Conservation (phyloP, 2,888 invertebrate species). For the Oligia fasciuncula region DNA sequence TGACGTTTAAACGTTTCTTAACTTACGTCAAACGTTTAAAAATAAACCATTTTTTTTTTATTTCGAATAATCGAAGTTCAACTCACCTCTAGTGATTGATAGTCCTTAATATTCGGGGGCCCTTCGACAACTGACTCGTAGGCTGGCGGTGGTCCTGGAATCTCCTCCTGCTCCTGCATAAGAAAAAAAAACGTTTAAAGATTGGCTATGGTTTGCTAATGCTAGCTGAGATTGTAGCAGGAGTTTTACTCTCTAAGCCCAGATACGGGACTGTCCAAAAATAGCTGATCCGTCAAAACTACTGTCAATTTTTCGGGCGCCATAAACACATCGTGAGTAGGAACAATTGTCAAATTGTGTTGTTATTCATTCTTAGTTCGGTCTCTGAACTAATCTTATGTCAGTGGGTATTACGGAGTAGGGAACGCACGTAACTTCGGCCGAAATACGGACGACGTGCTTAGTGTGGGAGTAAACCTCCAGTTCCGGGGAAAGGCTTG, state of each 20-base stretch:
- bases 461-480: not conserved
- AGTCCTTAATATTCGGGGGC: conserved; percentile 74
- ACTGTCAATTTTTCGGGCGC: not conserved
- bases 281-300: not conserved
- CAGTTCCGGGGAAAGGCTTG: not conserved
- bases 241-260: not conserved
- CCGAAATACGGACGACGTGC: not conserved
- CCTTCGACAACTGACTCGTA: conserved; percentile 89
- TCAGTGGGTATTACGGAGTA: no score
- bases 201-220: not conserved
- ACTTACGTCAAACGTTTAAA: not conserved
- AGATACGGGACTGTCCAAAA: not conserved
- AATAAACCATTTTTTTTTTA: not conserved
- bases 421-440: not conserved
- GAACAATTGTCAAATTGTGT: not conserved
- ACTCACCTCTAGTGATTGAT: conserved; percentile 75
- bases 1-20: not conserved
- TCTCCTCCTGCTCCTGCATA: conserved; percentile 77
- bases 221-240: not conserved
- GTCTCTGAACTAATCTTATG: not conserved
- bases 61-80: not conserved
- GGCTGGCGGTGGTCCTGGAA: conserved; percentile 91
- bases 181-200: not conserved
- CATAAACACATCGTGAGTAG: not conserved
- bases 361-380: not conserved